Evolutionary conservation across 2,888 invertebrate genomes (phyloP), one percentile per base, ranked within the genome.

Genomic region (Anodontia alba): DNA sequence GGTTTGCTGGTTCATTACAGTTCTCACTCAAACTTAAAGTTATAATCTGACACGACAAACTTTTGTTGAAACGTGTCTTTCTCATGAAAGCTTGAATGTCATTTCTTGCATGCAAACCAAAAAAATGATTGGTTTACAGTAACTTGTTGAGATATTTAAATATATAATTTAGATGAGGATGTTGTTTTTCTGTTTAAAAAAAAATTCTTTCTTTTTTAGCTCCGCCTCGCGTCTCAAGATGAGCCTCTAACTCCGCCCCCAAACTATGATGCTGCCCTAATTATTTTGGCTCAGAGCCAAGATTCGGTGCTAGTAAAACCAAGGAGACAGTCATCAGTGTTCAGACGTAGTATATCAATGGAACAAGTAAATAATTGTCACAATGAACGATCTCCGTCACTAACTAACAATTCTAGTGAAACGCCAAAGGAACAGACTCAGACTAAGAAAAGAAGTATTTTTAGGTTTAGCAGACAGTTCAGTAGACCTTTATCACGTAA

Each of bases 201-300:
- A n/a, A n/a, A n/a, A n/a, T n/a, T n/a, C n/a, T n/a, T n/a, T n/a
- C n/a, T n/a, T n/a, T 54, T 54, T 54, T 26, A 54, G 54, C 26
- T 26, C 5, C 54, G 54, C 54, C 54, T 23, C 5, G 33, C 84
- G 49, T 85, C 86, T 0, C 78, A 73, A 31, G 86, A 78, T 17
- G 90, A 90, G 36, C 88, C 88, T n/a, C 84, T 90, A 71, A 92
- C 92, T 15, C 92, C 92, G 2, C 92, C 92, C 1, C 92, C 92
- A 29, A 92, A 91, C 80, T 92, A 92, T 78, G 90, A 91, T 54
- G 80, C 89, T 76, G 92, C 92, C 1, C 78, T 92, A 51, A 76
- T 88, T 43, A 90, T 92, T 33, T 75, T 92, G 36, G 91, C 92
- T 23, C 83, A 88, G 74, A 92, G 92, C 62, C 89, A 89, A 43